These are phyloP conservation scores for Echiichthys vipera DNA, from an alignment of 2,797 vertebrate species.

Conservation along the genomic window DNA sequence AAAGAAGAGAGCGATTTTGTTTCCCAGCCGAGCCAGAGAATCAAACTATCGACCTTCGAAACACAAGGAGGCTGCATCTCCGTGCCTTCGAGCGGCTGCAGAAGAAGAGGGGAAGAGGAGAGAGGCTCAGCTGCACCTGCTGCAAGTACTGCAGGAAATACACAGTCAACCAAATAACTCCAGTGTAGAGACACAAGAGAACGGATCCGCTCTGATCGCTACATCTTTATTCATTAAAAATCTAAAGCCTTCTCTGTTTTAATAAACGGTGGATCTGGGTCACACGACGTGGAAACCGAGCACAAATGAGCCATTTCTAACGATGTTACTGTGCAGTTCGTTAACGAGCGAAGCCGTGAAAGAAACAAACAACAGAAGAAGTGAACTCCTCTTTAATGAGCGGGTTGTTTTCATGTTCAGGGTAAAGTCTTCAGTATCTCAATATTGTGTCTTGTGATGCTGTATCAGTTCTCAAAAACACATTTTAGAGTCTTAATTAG, in stretches of 20 bases:
- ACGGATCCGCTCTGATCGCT: background rate
- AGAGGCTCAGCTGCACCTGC: background rate
- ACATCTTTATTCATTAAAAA: background rate
- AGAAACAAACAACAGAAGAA: too few species aligned
- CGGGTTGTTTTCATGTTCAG: too few species aligned
- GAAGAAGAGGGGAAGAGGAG: slow-evolving; percentile 12
- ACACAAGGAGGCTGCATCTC: slow-evolving; percentile 18
- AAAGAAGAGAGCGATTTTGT: slow-evolving; percentile 10
- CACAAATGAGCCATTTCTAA: background rate
- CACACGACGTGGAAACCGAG: background rate
- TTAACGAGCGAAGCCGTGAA: background rate
- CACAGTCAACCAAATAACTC: background rate
- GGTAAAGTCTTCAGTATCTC: too few species aligned
- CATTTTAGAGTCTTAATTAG: too few species aligned
- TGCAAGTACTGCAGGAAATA: background rate
- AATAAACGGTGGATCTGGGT: background rate
- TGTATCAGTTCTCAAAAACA: too few species aligned
- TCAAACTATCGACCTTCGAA: slow-evolving; percentile 49
- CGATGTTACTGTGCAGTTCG: background rate
- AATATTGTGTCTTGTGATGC: too few species aligned
- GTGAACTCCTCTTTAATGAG: too few species aligned
- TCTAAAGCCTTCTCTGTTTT: background rate
- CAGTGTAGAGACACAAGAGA: background rate
- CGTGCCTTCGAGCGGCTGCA: slow-evolving; percentile 25
- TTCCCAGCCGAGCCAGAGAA: slow-evolving; percentile 10